Base-by-base conservation (phyloP, 2,888 invertebrate genomes). In the Acanthosoma haemorrhoidale region DNA sequence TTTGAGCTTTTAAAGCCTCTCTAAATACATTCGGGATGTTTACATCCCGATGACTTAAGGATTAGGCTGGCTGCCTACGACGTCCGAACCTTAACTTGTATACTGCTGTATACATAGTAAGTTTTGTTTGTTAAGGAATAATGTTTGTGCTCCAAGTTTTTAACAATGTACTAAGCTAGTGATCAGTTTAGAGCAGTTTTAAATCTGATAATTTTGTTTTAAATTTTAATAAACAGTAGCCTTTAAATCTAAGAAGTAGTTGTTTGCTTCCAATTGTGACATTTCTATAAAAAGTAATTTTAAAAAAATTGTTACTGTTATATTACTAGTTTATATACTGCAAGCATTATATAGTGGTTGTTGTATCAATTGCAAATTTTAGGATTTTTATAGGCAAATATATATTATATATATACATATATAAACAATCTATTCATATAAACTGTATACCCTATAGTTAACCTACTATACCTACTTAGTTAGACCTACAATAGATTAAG, bases 141-240 rank as follows among this genome's bases (percentile, higher is more conserved):
- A 67, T 67, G 67, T 51, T 51, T 67, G 67, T 67, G 67, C 67
- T 67, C 67, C 67, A 67, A 57, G 67, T 67, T 67, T 67, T 51
- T 67, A 67, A 67, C 51, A 67, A 67, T 32, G 67, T 67, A 67
- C 67, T 67, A 51, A 67, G 51, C 51, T 67, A 67, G 67, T 64
- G 15, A 41, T 16, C 29, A 64, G 38, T 64, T 64, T 64, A 64
- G 64, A 38, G 64, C 64, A 39, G 39, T 64, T 64, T 38, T 64
- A n/a, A n/a, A n/a, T n/a, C n/a, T n/a, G n/a, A n/a, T 64, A 41
- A 39, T 41, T 29, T 21, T 21, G n/a, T 36, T 61, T 64, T 64
- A 1, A 64, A n/a, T n/a, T 39, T 64, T 38, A 25, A 64, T n/a
- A 9, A 39, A 64, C 25, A 41, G n/a, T n/a, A n/a, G 64, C 64